Conservation (phyloP, 2,888 invertebrate species). For the Orthonychiurus folsomi region DNA sequence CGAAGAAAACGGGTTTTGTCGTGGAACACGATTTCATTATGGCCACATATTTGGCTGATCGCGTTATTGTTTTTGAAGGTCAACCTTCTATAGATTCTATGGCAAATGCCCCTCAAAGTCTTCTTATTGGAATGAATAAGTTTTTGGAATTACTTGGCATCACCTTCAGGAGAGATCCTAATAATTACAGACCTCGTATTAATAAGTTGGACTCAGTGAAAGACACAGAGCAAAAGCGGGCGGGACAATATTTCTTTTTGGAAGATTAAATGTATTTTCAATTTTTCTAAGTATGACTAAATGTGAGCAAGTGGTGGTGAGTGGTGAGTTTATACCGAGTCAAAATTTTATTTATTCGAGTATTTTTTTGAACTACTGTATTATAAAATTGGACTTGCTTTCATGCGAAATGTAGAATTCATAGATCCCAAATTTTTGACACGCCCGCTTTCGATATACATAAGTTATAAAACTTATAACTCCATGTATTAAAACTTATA, state of each 20-base stretch:
- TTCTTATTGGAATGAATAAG: slow-evolving; percentile 95
- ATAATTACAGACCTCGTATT: slow-evolving; percentile 96
- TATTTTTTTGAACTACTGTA: background rate
- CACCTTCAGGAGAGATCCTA: slow-evolving; percentile 96
- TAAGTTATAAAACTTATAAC: too few species aligned
- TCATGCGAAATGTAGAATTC: background rate
- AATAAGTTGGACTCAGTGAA: slow-evolving; percentile 95
- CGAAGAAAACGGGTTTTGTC: slow-evolving; percentile 98
- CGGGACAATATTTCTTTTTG: slow-evolving; percentile 97
- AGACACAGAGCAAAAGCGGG: slow-evolving; percentile 94
- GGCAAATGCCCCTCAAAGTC: slow-evolving; percentile 83
- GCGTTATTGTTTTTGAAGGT: slow-evolving; percentile 98
- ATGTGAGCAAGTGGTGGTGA: background rate
- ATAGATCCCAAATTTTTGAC: too few species aligned
- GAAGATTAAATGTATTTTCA: slow-evolving; percentile 61
- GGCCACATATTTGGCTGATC: slow-evolving; percentile 97
- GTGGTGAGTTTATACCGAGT: background rate
- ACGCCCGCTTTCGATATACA: too few species aligned
- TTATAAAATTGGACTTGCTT: background rate
- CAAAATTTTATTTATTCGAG: background rate
- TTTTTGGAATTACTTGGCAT: slow-evolving; percentile 92
- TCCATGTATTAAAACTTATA: too few species aligned
- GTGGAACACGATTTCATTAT: slow-evolving; percentile 99
- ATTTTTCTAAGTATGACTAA: background rate
- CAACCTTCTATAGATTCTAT: slow-evolving; percentile 76